Evolutionary conservation across 2,113 vertebrate genomes (phyloP), one percentile per base, ranked within the genome.

Genomic region (Promerops cafer): DNA sequence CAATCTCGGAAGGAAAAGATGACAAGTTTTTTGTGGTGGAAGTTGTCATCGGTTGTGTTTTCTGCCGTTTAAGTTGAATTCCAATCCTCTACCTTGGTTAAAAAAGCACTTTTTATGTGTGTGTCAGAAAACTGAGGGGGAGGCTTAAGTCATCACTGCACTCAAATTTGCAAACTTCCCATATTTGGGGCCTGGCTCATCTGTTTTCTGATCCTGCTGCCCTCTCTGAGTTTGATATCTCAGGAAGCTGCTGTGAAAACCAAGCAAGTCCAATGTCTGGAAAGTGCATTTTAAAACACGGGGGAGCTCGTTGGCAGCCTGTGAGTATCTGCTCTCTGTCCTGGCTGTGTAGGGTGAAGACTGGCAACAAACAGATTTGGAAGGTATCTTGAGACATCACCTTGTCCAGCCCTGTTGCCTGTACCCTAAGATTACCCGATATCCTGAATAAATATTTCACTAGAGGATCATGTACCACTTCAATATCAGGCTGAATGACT

Each of bases 201-300:
- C 30, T 89, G 7, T 40, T 49, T 88, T 56, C 35, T 77, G 57
- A 27, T 69, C 27, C 15, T 88, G 24, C 52, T 72, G 33, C 28
- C 15, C 16, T 40, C 3, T 56, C 72, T 7, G 35, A 35, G 44
- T 75, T 66, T 76, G 50, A 0, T 69, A 42, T 22, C 47, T 84
- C 1, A 0, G 30, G 33, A 64, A 52, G 37, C 26, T 72, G 47
- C 27, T 31, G 10, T 52, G 35, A 37, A 66, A 86, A 71, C 6
- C 12, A 57, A 49, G 23, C 0, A 0, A 81, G 60, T 74, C 35
- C 7, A 3, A 2, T 0, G 0, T 42, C 31, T 61, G 66, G 18
- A 2, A 72, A 42, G 31, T 8, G 35, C 23, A 7, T 79, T 85
- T 77, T 72, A 45, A 61, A 92, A 20, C 16, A 13, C 22, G 31